Base-by-base conservation (phyloP, 2,113 vertebrate genomes). In the Trinectes maculatus region DNA sequence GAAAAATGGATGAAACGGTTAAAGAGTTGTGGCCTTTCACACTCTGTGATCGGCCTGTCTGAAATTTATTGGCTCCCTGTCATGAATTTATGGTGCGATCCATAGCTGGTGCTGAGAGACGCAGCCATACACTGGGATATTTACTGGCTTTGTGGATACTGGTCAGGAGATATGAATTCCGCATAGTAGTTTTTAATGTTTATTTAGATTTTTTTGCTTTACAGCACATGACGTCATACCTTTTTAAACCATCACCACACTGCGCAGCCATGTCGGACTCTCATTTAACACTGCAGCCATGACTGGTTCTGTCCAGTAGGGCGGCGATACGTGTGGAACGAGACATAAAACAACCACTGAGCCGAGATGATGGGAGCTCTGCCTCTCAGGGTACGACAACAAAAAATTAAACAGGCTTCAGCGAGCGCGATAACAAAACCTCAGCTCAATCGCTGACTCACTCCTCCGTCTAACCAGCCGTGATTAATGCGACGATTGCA, bases 401-500 rank as follows among this genome's bases (percentile, higher is more conserved):
- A 72, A 56, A 34, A 59, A 39, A 33, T 9, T 16, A 15, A 62
- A 44, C 37, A 21, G 54, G 36, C 52, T 39, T 42, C 39, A 40
- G 8, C 29, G 24, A 8, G 22, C 39, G 58, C 65, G 53, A 53
- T 24, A 22, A 42, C 26, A 37, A 22, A 29, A 24, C 59, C 33
- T 55, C 26, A 42, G n/a, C n/a, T n/a, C 29, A 15, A 21, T 51
- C 59, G 34, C 22, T 55, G 40, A 36, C 12, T 52, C 58, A 25
- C 43, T 42, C 58, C 57, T 65, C 39, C 44, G 43, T 36, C 33
- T 60, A 74, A 37, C 34, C 68, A 54, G 16, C 53, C 73, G 28
- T 9, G 46, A 77, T 77, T 82, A 81, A 83, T 77, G 66, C 47
- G 34, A 54, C 69, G 67, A 71, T 62, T 76, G 69, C 33, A 52